These are phyloP conservation scores for Apamea crenata DNA, from an alignment of 2,888 invertebrate genomes.

Conservation along the genomic window DNA sequence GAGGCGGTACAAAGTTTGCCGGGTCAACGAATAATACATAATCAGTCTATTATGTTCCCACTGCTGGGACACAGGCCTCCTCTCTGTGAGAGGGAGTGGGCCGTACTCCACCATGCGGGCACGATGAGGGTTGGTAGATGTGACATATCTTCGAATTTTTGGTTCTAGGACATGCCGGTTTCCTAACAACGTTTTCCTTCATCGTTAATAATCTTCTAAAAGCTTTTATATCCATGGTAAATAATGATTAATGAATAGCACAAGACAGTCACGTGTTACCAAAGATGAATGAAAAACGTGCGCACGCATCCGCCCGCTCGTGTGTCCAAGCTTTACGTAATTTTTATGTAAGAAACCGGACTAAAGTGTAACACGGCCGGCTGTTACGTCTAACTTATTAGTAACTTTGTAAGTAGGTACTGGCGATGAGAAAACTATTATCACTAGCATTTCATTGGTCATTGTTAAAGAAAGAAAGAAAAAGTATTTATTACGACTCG, in stretches of 20 bases:
- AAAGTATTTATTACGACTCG: too few relatives aligned
- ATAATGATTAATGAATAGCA: slow-evolving; percentile 23
- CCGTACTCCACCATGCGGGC: too few relatives aligned
- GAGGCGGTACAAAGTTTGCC: too few relatives aligned
- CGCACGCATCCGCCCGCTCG: slow-evolving; percentile 53
- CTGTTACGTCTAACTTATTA: slow-evolving; percentile 68
- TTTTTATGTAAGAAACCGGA: slow-evolving; percentile 86
- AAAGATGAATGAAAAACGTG: slow-evolving; percentile 64
- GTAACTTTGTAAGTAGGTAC: slow-evolving; percentile 60
- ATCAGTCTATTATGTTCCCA: too few relatives aligned
- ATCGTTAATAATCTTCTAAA: background rate
- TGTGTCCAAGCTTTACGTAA: slow-evolving; percentile 80
- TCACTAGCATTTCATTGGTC: background rate
- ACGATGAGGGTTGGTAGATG: too few relatives aligned
- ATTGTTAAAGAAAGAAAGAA: too few relatives aligned
- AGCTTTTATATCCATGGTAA: background rate
- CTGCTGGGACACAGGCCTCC: too few relatives aligned
- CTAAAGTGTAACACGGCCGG: slow-evolving; percentile 73
- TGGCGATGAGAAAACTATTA: slow-evolving; percentile 44
- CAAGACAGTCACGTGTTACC: slow-evolving; percentile 54
- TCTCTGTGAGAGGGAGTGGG: too few relatives aligned
- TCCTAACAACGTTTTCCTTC: too few relatives aligned
- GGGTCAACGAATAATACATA: too few relatives aligned
- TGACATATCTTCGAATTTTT: too few relatives aligned
- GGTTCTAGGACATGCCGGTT: too few relatives aligned